Evolutionary conservation across 2,888 invertebrate genomes (phyloP).

Genomic region (Ditylenchus weischeri): DNA sequence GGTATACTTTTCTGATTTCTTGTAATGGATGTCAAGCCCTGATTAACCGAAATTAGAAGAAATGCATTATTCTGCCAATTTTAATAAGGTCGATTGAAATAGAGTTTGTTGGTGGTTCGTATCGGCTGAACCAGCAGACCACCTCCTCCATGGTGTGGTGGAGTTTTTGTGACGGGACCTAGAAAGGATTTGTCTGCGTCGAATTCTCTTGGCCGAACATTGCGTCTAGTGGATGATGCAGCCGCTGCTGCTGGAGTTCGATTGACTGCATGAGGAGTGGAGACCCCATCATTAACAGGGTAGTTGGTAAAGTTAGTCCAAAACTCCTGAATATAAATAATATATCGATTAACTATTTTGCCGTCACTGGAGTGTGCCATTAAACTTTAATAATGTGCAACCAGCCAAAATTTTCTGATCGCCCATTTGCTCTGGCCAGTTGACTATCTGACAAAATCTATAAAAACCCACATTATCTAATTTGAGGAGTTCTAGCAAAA

Average conservation of each 20-base stretch:
- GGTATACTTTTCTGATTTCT: too few species aligned
- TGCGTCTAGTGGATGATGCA: background rate
- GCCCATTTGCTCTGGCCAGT: too few species aligned
- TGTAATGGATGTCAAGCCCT: too few species aligned
- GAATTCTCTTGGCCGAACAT: constrained; percentile 2
- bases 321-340: constrained; percentile 7
- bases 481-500: constrained; percentile 39
- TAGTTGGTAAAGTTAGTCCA: constrained; percentile 1
- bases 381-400: too few species aligned
- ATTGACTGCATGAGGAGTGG: background rate
- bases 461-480: constrained; percentile 29
- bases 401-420: too few species aligned
- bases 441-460: background rate
- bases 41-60: too few species aligned
- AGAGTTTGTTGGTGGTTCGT: background rate
- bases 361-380: too few species aligned
- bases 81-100: constrained; percentile 5
- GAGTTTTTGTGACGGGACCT: constrained; percentile 3
- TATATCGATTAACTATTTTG: too few species aligned
- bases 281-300: constrained; percentile 1
- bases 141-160: background rate
- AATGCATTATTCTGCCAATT: background rate
- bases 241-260: background rate
- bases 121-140: background rate
- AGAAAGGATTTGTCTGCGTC: constrained; percentile 3